Evolutionary conservation across 1,140 invertebrate species (phyloP), one percentile per base, ranked within the genome.

Genomic region (Heliconius himera): DNA sequence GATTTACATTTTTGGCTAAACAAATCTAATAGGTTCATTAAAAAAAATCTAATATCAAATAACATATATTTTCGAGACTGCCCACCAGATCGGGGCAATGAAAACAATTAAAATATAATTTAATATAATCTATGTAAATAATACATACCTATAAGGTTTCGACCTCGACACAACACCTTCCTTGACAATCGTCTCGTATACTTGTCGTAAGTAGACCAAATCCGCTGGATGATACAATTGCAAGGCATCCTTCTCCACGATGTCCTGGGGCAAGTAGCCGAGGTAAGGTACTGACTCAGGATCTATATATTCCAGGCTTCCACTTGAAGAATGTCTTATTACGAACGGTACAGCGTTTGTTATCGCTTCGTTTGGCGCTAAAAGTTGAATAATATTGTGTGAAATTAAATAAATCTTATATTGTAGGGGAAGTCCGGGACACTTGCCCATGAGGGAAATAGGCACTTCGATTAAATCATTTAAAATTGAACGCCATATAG

Each of bases 211-310:
- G 82, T 96, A 96, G 0, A 95, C 91, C 84, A 99, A 92, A 91
- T 99, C 98, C 84, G 98, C 97, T 1, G 98, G 97, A 93, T 99
- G 98, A 89, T 98, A 99, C 85, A 98, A 97, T 84, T 98, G 96
- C 88, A 99, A 96, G 11, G 98, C 96, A 46, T 97, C 97, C 82
- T 96, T 96, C 1, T 97, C 97, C 33, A 97, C 95, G 83, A 99
- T 96, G 87, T 99, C 98, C 90, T 99, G 98, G 0, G 98, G 98
- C 74, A 98, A 90, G 91, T 98, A 98, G 0, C 98, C 98, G 78
- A 99, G 95, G 84, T 97, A 97, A 20, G 96, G 96, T 0, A 98
- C 97, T 16, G 97, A 96, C 66, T 97, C 97, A 16, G 95, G 93
- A 89, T 98, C 97, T 9, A 98, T 96, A 87, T 98, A 96, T 54